phyloP scores from a whole-genome alignment of 37 sponge, comb jelly and placozoan genomes.

The Spongilla lacustris region DNA sequence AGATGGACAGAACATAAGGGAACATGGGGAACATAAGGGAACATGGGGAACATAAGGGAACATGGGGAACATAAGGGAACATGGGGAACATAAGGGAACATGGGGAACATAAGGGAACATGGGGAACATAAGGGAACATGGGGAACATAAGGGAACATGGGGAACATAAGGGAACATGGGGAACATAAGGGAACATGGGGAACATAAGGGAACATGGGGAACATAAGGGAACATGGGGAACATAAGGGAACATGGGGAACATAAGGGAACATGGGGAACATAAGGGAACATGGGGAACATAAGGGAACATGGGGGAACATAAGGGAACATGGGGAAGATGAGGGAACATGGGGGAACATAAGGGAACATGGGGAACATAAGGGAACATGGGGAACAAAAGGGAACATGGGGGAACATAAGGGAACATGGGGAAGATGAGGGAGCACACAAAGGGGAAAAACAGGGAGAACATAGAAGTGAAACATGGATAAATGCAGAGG shows the following conservation, averaged over 20 bases:
- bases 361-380: no score
- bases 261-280: background rate
- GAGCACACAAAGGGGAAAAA: no score
- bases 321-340: no score
- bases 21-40: background rate
- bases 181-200: no score
- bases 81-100: background rate
- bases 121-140: background rate
- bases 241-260: background rate
- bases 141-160: background rate
- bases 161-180: background rate
- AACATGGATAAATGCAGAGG: background rate
- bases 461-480: background rate
- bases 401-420: no score
- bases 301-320: no score
- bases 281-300: background rate
- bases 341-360: no score
- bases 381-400: no score
- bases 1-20: background rate
- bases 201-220: background rate
- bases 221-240: background rate
- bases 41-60: background rate
- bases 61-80: background rate
- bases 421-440: no score
- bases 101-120: background rate